Evolutionary conservation across 2,797 vertebrate species (phyloP), one percentile per base, ranked within the genome.

Genomic region (Leontopithecus rosalia): DNA sequence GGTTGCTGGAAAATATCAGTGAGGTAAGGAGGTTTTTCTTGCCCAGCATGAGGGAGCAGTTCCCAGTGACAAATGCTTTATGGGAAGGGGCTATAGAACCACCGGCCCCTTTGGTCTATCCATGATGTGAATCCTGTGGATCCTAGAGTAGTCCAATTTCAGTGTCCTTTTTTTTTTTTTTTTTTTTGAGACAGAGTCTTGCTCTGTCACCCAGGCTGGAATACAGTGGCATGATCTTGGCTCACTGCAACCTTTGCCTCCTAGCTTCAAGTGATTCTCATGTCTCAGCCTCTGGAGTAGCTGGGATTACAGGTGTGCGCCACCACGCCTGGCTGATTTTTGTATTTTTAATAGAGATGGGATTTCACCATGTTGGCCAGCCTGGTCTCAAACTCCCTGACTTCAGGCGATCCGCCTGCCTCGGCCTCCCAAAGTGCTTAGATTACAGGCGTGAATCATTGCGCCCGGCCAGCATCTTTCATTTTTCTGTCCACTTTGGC

Each of bases 81-180:
- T 7, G 33, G 26, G 36, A 55, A 82, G 26, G 67, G 50, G 10
- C 52, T 39, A 12, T 20, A 19, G 4, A 41, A 26, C 36, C 2
- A 1, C 85, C 15, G 20, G 1, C 39, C 57, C 3, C 1, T 13
- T 26, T 2, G 0, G 13, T 43, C 73, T 6, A 5, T 17, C 72
- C 4, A 0, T 4, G 8, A 0, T 0, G 33, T 1, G 75, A 41
- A 8, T n/a, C 20, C 61, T 48, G 50, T 1, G n/a, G 58, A 43
- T 13, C 19, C 75, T 17, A 28, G 75, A 39, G 26, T 4, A 2
- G 22, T 17, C 67, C 72, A 33, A 30, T 64, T 50, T 43, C 67
- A 36, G 67, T 4, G 0, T 70, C 67, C 5, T 70, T 70, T 33
- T 33, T 33, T n/a, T n/a, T 33, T 19, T 33, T 61, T 64, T 33